Evolutionary conservation across 2,888 invertebrate genomes (phyloP).

Genomic region (Drosophila melanocephala): DNA sequence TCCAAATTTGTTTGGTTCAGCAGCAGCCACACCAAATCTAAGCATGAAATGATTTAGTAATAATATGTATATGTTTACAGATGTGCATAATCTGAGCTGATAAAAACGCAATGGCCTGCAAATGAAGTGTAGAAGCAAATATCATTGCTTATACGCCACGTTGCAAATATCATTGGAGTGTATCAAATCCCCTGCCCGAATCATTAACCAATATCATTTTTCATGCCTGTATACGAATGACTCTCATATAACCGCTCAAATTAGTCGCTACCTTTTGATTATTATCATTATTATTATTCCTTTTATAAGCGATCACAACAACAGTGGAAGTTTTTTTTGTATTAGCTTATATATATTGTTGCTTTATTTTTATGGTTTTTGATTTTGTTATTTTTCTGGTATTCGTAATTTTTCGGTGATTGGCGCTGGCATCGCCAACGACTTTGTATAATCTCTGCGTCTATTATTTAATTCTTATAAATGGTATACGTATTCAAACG

Average conservation of each 20-base stretch:
- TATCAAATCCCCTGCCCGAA: constrained; percentile 13
- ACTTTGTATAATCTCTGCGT: constrained; percentile 21
- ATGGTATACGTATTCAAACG: constrained; percentile 23
- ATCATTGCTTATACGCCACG: constrained; percentile 1
- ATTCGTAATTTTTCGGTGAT: constrained; percentile 37
- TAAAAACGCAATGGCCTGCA: neutral
- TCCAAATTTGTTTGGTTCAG: constrained; percentile 20
- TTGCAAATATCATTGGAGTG: constrained; percentile 5
- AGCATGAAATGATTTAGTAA: constrained; percentile 25
- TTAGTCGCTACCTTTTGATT: constrained; percentile 34
- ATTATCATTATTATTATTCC: constrained; percentile 13
- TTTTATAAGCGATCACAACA: constrained; percentile 21
- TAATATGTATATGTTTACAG: neutral
- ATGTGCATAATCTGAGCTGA: neutral
- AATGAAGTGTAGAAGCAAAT: neutral
- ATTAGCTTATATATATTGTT: neutral
- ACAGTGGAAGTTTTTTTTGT: constrained; percentile 9
- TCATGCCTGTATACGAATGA: constrained; percentile 3
- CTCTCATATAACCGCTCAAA: constrained; percentile 29
- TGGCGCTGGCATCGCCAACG: constrained; percentile 38
- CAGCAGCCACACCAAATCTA: constrained; percentile 12
- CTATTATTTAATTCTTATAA: constrained; percentile 59
- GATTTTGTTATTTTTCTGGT: constrained; percentile 31
- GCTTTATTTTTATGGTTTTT: constrained; percentile 19
- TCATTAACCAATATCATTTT: constrained; percentile 40